Base-by-base conservation (phyloP, 64 coral and sea anemone species). In the Astreopora myriophthalma region DNA sequence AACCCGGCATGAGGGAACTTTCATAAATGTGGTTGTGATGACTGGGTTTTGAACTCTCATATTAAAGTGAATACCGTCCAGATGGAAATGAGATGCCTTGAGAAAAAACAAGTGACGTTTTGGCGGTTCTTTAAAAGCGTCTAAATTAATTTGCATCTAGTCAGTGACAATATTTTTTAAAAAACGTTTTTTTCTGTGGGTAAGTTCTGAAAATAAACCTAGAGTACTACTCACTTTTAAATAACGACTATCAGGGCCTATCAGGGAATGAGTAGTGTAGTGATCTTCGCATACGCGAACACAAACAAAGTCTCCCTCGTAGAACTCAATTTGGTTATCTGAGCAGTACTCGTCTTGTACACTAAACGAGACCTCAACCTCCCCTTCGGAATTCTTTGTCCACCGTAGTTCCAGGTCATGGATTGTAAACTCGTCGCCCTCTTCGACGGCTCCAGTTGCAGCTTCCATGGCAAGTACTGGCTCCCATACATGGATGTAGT, bases 401-500 rank as follows among this genome's bases (percentile, higher is more conserved):
- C 89, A 92, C 3, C 40, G 10, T 2, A 96, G 39, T 37, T 44
- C 48, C 8, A 93, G 49, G 73, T 85, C 51, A 13, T 80, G 52
- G 10, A 96, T 44, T 26, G 84, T 69, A 33, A 96, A 93, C 20
- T 87, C 90, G 51, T 96, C 90, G 69, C 58, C 76, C 29, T 96
- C 57, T 3, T 28, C 22, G 3, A 96, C 71, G 7, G 94, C 90
- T 12, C 2, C 58, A 62, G 60, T 76, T 11, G 90, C 94, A 16
- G 90, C 90, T 52, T 96, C 94, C 86, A 96, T 86, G 14, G 79
- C 89, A 38, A 96, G 69, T 38, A 96, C 76, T 0, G 90, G 94
- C 5, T 68, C 69, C 94, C 94, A 96, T 3, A 76, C 31, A 0
- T 20, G 1, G 23, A 93, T 69, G 33, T 92, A 95, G 20, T 87